Percentiles rank a stretch among this genome's conserved stretches.
Evolutionary conservation across 2,797 vertebrate species (phyloP).

Genomic region (Eulemur albifrons): DNA sequence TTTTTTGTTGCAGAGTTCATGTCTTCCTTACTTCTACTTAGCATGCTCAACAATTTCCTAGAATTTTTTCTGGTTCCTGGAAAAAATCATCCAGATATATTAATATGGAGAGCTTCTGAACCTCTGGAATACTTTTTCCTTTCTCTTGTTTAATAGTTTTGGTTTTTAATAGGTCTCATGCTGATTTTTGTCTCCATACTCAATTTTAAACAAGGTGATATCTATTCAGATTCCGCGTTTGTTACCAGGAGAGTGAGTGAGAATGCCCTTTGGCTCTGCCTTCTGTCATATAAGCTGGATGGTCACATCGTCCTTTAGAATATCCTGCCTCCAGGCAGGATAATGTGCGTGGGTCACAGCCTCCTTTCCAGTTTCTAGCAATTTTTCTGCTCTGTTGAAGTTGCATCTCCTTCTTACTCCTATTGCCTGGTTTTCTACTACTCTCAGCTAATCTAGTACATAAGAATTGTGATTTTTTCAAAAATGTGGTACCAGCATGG

Average conservation of each 20-base stretch:
- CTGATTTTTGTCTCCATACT: neutral
- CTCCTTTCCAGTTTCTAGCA: neutral
- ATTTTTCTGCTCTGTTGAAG: neutral
- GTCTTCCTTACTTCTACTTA: neutral
- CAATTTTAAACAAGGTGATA: neutral
- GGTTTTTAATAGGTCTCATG: neutral
- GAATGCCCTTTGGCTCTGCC: neutral
- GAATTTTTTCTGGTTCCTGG: neutral
- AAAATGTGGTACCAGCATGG: neutral
- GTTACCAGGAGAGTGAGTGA: neutral
- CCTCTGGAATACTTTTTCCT: neutral
- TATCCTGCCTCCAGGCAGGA: neutral
- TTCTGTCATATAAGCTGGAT: neutral
- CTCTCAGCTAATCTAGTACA: neutral
- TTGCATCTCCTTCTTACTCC: neutral
- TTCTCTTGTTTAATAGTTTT: neutral
- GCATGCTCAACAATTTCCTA: neutral
- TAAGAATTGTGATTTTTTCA: neutral
- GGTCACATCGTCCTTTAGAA: neutral
- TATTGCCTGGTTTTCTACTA: neutral
- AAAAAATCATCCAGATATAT: neutral
- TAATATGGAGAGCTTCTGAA: neutral
- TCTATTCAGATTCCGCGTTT: neutral
- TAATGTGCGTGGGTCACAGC: neutral
- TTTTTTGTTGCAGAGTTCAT: neutral